phyloP scores from a whole-genome alignment of 2,113 vertebrate genomes.

The Acrocephalus arundinaceus region DNA sequence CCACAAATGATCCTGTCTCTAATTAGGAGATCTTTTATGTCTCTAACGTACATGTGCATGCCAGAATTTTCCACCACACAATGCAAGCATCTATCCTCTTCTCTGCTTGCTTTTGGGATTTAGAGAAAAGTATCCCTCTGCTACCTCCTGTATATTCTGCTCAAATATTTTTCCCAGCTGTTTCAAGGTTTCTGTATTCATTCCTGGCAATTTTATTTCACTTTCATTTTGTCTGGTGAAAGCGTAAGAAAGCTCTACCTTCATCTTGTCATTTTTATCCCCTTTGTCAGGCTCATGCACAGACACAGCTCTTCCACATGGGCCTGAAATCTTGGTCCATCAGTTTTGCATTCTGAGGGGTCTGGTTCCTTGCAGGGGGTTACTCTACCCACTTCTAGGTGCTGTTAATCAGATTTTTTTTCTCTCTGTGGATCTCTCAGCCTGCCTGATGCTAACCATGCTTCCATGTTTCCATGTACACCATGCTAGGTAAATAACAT shows the following conservation, averaged over 20 bases:
- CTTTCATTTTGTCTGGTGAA: neutral
- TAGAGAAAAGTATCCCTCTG: neutral
- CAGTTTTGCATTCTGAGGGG: neutral
- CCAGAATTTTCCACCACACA: slow-evolving; percentile 28
- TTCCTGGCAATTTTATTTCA: neutral
- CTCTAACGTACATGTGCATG: slow-evolving; percentile 42
- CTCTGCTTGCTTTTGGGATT: neutral
- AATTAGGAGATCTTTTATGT: slow-evolving; percentile 62
- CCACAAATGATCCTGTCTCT: slow-evolving; percentile 55
- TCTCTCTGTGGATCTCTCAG: neutral
- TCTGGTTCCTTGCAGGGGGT: neutral
- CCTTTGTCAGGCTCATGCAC: neutral
- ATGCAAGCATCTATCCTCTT: neutral
- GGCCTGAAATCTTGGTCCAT: neutral
- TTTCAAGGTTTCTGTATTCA: neutral
- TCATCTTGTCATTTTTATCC: neutral
- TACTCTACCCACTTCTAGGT: neutral
- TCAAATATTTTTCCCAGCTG: neutral
- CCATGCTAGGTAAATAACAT: neutral
- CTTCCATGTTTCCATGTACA: neutral
- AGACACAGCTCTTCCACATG: neutral
- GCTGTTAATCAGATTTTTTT: neutral
- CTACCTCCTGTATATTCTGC: neutral
- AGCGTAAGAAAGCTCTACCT: neutral
- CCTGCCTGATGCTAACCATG: neutral